phyloP scores from a whole-genome alignment of 35 echinoderm and acorn worm species.

The Heliocidaris tuberculata region DNA sequence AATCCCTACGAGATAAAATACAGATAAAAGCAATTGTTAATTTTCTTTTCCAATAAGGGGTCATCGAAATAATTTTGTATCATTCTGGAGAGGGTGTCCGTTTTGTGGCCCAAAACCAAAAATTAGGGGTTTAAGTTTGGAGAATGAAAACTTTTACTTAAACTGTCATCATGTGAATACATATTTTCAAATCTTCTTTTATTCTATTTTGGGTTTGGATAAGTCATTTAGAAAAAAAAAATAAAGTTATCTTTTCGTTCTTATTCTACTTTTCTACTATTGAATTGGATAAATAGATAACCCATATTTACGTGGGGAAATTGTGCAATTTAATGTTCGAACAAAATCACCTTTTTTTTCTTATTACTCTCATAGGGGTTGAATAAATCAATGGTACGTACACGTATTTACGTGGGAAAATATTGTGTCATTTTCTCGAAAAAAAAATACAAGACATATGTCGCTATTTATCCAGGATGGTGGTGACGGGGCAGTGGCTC shows the following conservation, averaged over 20 bases:
- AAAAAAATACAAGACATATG: background rate
- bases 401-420: background rate
- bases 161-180: no score
- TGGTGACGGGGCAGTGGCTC: background rate
- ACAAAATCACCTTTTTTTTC: background rate
- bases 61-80: background rate
- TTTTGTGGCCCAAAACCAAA: background rate
- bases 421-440: background rate
- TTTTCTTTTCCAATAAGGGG: background rate
- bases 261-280: background rate
- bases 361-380: no score
- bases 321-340: background rate
- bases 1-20: conserved; percentile 18
- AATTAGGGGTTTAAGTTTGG: background rate
- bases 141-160: background rate
- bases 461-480: background rate
- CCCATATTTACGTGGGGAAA: background rate
- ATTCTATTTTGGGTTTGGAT: no score
- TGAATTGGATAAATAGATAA: background rate
- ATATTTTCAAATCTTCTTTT: no score
- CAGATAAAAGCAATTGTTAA: background rate
- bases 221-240: no score
- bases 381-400: no score
- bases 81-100: background rate
- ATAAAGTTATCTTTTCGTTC: background rate